Conservation (phyloP, 2,888 invertebrate genomes). For the Scelioninae gen. 2 region DNA sequence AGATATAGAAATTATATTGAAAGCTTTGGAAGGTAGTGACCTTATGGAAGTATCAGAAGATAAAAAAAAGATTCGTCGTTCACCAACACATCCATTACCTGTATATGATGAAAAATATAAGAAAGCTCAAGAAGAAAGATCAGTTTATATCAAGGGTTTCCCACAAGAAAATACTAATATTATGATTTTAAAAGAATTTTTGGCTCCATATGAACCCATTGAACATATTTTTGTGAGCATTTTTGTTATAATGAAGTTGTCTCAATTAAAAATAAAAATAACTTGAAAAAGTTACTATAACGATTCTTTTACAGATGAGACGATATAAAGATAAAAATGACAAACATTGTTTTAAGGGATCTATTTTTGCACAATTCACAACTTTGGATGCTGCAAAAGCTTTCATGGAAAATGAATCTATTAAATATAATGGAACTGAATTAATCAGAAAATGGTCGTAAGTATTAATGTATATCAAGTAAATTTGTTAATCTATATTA, state of each 20-base stretch:
- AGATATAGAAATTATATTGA: conserved; percentile 83
- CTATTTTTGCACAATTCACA: conserved; percentile 92
- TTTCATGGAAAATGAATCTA: conserved; percentile 82
- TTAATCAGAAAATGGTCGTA: conserved; percentile 84
- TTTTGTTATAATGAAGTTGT: conserved; percentile 8
- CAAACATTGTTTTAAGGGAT: conserved; percentile 90
- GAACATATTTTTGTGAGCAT: conserved; percentile 74
- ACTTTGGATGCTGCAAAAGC: conserved; percentile 87
- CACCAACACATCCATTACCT: conserved; percentile 85
- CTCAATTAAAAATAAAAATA: conserved; percentile 18
- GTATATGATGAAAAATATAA: conserved; percentile 89
- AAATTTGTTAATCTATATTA: neutral
- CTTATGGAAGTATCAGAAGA: conserved; percentile 80
- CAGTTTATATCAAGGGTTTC: conserved; percentile 93
- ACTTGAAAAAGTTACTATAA: conserved; percentile 4
- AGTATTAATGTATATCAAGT: conserved; percentile 61
- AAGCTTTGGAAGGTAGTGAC: conserved; percentile 85
- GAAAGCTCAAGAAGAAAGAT: conserved; percentile 84
- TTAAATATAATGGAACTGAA: conserved; percentile 82
- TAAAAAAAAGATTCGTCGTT: conserved; percentile 84
- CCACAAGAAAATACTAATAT: conserved; percentile 81
- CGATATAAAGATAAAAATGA: conserved; percentile 80
- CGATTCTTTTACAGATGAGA: conserved; percentile 74
- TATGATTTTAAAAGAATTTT: conserved; percentile 84
- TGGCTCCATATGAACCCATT: conserved; percentile 80